These are phyloP conservation scores for Meiosimyza platycephala DNA, from an alignment of 2,888 invertebrate species.

Conservation along the genomic window DNA sequence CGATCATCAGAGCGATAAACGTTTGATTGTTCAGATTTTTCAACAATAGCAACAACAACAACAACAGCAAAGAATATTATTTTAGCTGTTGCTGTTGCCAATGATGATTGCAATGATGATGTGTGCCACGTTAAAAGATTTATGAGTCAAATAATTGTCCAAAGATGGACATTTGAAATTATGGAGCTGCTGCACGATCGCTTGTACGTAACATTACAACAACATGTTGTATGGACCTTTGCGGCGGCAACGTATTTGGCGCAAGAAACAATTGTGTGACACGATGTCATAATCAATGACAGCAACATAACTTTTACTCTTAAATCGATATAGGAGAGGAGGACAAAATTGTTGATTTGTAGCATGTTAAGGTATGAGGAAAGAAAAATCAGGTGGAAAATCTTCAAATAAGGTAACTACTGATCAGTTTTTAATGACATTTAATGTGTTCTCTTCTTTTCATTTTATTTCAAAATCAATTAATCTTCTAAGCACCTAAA, in stretches of 20 bases:
- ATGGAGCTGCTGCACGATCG: slow-evolving; percentile 31
- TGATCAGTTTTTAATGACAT: neutral
- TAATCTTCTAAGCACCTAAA: neutral
- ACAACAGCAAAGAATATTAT: neutral
- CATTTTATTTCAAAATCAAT: neutral
- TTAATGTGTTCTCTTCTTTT: neutral
- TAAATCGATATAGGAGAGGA: neutral
- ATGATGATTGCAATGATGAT: slow-evolving; percentile 19
- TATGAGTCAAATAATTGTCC: slow-evolving; percentile 37
- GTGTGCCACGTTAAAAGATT: slow-evolving; percentile 34
- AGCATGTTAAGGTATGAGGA: neutral
- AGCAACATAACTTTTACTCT: slow-evolving; percentile 30
- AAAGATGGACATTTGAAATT: slow-evolving; percentile 30
- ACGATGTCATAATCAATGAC: slow-evolving; percentile 37
- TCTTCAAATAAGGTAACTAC: neutral
- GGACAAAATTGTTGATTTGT: neutral
- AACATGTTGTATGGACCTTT: neutral
- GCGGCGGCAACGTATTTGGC: neutral
- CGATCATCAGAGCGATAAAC: slow-evolving; percentile 35
- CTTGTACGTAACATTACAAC: neutral
- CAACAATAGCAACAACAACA: neutral
- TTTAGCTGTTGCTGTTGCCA: neutral
- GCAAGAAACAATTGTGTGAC: slow-evolving; percentile 19
- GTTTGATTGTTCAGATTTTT: slow-evolving; percentile 30
- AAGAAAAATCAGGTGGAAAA: neutral